Conservation (phyloP, 1,140 invertebrate species). For the Galleria mellonella region DNA sequence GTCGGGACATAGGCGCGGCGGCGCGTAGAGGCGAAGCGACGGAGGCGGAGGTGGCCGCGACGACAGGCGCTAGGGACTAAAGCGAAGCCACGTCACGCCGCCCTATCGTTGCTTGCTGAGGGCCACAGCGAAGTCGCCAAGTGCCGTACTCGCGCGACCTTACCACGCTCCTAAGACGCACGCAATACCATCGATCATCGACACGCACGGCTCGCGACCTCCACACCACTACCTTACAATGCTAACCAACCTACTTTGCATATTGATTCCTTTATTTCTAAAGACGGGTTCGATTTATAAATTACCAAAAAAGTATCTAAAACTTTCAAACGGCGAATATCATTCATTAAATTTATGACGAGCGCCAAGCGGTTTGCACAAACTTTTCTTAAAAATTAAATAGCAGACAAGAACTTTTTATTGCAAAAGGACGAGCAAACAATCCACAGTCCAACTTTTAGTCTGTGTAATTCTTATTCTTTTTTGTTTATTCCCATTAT, state of each 20-base stretch:
- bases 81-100: slow-evolving; percentile 37
- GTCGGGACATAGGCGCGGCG: slow-evolving; percentile 44
- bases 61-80: slow-evolving; percentile 43
- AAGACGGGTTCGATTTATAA: slow-evolving; percentile 8
- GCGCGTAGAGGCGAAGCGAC: slow-evolving; percentile 13
- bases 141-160: slow-evolving; percentile 35
- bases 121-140: slow-evolving; percentile 24
- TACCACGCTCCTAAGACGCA: slow-evolving; percentile 35
- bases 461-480: too few relatives aligned
- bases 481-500: too few relatives aligned
- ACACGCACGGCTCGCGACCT: slow-evolving; percentile 46
- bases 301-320: not conserved
- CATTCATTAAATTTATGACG: too few relatives aligned
- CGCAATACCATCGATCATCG: slow-evolving; percentile 64
- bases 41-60: slow-evolving; percentile 33
- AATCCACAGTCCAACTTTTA: too few relatives aligned
- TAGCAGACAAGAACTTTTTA: too few relatives aligned
- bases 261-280: slow-evolving; percentile 26
- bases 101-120: slow-evolving; percentile 25
- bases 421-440: too few relatives aligned
- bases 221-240: slow-evolving; percentile 26
- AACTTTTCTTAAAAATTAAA: too few relatives aligned
- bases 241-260: slow-evolving; percentile 36
- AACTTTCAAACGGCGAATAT: not conserved
- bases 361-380: too few relatives aligned